Percentiles rank a stretch among this genome's conserved stretches.
Conservation (phyloP, 2,113 vertebrate genomes). For the Hydrolagus affinis region DNA sequence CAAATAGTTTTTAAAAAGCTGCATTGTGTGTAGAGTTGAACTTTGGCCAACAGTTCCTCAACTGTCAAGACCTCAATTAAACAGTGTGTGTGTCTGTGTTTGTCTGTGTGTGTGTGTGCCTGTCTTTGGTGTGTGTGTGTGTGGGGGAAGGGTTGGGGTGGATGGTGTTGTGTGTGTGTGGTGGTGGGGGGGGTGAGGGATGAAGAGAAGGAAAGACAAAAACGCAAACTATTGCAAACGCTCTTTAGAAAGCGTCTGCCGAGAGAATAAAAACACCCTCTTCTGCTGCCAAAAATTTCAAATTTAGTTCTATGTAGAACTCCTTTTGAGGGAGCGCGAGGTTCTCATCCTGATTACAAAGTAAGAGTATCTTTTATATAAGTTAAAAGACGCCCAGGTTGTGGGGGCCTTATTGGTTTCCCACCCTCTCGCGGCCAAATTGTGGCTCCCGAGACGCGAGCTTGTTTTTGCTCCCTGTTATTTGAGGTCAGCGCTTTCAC, state of each 20-base stretch:
- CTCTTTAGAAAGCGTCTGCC: background rate
- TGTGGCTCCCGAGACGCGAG: background rate
- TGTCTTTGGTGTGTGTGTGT: too few species aligned
- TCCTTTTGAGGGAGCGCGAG: background rate
- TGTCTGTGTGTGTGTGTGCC: too few species aligned
- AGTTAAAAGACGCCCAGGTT: background rate
- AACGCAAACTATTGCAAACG: background rate
- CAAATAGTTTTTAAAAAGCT: background rate
- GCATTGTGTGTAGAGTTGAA: background rate
- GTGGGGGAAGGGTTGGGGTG: too few species aligned
- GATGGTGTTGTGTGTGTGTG: too few species aligned
- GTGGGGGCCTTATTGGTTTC: background rate
- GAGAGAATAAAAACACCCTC: background rate
- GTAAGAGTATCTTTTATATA: background rate
- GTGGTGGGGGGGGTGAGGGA: too few species aligned
- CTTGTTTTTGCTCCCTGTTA: background rate
- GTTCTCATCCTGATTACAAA: background rate
- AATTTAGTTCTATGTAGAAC: background rate
- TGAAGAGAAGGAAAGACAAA: background rate
- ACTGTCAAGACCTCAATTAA: too few species aligned
- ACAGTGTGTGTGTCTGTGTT: too few species aligned
- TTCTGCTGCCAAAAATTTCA: slow-evolving; percentile 8
- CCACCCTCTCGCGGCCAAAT: too few species aligned
- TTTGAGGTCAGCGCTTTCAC: too few species aligned
- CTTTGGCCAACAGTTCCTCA: background rate